A percentile compares a stretch with the other conserved stretches of the same genome.
Conservation (phyloP, 1,140 invertebrate genomes). For the Zaprionus lachaisei region DNA sequence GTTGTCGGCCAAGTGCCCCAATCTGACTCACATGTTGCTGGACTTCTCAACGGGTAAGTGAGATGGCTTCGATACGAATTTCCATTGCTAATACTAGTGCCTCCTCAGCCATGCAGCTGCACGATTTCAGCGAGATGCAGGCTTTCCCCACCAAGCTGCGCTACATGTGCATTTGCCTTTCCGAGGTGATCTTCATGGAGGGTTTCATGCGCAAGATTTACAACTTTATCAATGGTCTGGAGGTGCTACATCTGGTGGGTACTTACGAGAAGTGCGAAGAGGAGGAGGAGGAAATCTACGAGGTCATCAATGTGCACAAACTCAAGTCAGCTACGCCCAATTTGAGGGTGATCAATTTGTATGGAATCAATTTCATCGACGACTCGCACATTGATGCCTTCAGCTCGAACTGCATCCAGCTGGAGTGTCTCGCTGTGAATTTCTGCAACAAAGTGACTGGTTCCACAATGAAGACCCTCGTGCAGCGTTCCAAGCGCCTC, state of each 20-base stretch:
- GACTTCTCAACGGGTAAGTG: slow-evolving; percentile 94
- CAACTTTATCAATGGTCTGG: slow-evolving; percentile 99
- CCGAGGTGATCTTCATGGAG: slow-evolving; percentile 99
- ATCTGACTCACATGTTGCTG: slow-evolving; percentile 98
- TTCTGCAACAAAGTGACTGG: slow-evolving; percentile 98
- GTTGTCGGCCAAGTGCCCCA: slow-evolving; percentile 98
- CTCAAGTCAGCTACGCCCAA: slow-evolving; percentile 98
- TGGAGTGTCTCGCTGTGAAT: slow-evolving; percentile 98
- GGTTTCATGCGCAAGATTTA: slow-evolving; percentile 99
- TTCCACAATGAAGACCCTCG: slow-evolving; percentile 96
- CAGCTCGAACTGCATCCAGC: slow-evolving; percentile 96
- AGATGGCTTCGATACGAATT: neutral
- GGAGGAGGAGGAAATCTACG: slow-evolving; percentile 99
- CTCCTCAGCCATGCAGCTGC: slow-evolving; percentile 95
- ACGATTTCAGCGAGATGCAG: slow-evolving; percentile 99
- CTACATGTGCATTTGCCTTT: slow-evolving; percentile 98
- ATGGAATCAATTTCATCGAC: slow-evolving; percentile 99
- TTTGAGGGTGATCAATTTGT: slow-evolving; percentile 96
- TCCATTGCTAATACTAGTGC: neutral
- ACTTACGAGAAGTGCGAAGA: slow-evolving; percentile 99
- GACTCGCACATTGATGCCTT: slow-evolving; percentile 99
- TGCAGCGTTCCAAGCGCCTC: slow-evolving; percentile 96
- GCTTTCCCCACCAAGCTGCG: slow-evolving; percentile 99
- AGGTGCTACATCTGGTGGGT: slow-evolving; percentile 98
- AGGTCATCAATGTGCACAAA: slow-evolving; percentile 99